Evolutionary conservation across 2,888 invertebrate species (phyloP), one percentile per base, ranked within the genome.

Genomic region (Sialis lutaria): DNA sequence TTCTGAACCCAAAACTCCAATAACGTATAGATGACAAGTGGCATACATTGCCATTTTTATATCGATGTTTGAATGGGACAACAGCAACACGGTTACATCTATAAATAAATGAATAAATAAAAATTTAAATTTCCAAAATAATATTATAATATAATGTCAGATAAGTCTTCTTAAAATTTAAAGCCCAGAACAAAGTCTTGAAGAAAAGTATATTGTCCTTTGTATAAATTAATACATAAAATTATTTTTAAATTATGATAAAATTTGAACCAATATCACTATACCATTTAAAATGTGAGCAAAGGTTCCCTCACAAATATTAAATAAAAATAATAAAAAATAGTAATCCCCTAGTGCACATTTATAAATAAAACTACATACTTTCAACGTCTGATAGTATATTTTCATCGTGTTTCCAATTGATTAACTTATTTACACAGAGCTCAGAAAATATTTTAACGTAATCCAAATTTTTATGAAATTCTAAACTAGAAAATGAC

Each of bases 1-100:
- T 34, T 71, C 71, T 4, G 74, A 70, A 30, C 77, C 72, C 40
- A 82, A 61, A 33, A 72, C 66, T 4, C 64, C 63, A 50, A 67
- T 64, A 6, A 80, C 71, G 58, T 72, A 66, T 40, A 66, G 65
- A 30, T 70, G 67, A 54, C 77, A 67, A 53, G 69, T 64, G 37
- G 60, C 59, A 54, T 80, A 82, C 54, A 72, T 73, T 48, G 65
- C 67, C 22, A 63, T 62, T 52, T 67, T 67, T 5, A 80, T 67
- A 63, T 74, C 72, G 5, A 62, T 58, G 8, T 72, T 65, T 50
- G 64, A 67, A 56, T 79, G 75, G 0, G 76, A 69, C 62, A 82
- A 66, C 42, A 81, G 60, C 51, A 58, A 60, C 31, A 79, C 58
- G 7, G 69, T 64, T 50, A 76, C 65, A 54, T 61, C 61, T 57